Evolutionary conservation across 1,140 invertebrate species (phyloP), one percentile per base, ranked within the genome.

Genomic region (Bacillus rossius): DNA sequence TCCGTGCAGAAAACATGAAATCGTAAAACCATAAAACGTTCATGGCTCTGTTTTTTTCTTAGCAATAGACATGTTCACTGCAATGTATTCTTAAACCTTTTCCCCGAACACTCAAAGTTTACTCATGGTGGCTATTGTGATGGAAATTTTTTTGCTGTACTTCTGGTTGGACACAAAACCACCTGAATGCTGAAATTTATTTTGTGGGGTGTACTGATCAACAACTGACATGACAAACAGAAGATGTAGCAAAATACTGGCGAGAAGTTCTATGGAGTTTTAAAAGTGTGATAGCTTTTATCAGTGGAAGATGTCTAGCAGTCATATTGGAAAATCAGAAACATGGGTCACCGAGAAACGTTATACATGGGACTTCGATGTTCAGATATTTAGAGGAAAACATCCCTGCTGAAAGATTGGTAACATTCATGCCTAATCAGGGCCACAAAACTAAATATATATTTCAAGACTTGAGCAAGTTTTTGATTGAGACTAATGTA

Each of bases 321-420:
- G n/a, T n/a, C n/a, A n/a, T n/a, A n/a, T n/a, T n/a, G n/a, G 17
- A 45, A 34, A 22, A 25, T 25, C 34, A 51, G 20, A 26, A 8
- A 26, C n/a, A 22, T 50, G 22, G 25, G 29, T 34, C 29, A 50
- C 23, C 48, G 48, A 50, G 48, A 22, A 14, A n/a, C 25, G 48
- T 22, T 25, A 13, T 14, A 51, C 34, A 16, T 51, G 23, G 49
- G 49, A 26, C 34, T 51, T 45, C 49, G 20, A 55, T 41, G 3
- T 2, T 40, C 41, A 20, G 40, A 10, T 48, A 49, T 40, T 23
- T 54, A 53, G 17, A 26, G 38, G 60, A 54, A 29, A 16, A 37
- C 29, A 34, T 17, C 16, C 63, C 63, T 53, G 45, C 53, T 56
- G 65, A 69, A 64, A 53, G 63, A 56, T 71, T 69, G 62, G 51